Evolutionary conservation across 1,140 invertebrate genomes (phyloP), one percentile per base, ranked within the genome.

Genomic region (Lordiphosa collinella): DNA sequence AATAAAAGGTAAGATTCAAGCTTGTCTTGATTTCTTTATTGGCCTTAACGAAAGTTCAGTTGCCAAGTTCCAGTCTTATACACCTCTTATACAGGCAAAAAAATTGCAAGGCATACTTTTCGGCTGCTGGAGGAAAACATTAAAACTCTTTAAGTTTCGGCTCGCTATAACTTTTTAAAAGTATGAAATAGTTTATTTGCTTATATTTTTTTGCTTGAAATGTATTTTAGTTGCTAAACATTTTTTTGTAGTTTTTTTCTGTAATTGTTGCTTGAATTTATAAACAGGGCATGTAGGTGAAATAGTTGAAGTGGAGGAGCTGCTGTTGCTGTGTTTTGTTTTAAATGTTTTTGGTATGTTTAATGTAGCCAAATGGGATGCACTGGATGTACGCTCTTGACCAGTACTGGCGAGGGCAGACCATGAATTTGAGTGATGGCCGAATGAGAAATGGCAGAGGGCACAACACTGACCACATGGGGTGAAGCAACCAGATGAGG

Each of bases 181-280:
- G 22, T 25, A 25, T 25, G 22, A 25, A 18, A 18, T 18, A 18
- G 22, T 25, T 25, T 25, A 76, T 51, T 46, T 56, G 62, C 62
- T 68, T 59, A 61, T 53, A 70, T 46, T 79, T 82, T 79, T 75
- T 79, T 79, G 75, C 69, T 80, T 72, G 74, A 52, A 66, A 76
- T 56, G 62, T 61, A 75, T 60, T 70, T 62, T 57, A 75, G 40
- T 71, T 49, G 66, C 71, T 62, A 70, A 49, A 70, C 31, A 56
- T 69, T 74, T 79, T 80, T 79, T 79, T 73, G 29, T 53, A 16
- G 31, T 44, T 54, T 58, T 69, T 82, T 56, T 53, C 59, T 58
- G 32, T 61, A 49, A 59, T 73, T 73, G 57, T 59, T 75, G 63
- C 49, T 34, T 40, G 69, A 44, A 11, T 48, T 59, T 12, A 55